Conservation (phyloP, 1,140 invertebrate genomes). For the Polypedilum vanderplanki region DNA sequence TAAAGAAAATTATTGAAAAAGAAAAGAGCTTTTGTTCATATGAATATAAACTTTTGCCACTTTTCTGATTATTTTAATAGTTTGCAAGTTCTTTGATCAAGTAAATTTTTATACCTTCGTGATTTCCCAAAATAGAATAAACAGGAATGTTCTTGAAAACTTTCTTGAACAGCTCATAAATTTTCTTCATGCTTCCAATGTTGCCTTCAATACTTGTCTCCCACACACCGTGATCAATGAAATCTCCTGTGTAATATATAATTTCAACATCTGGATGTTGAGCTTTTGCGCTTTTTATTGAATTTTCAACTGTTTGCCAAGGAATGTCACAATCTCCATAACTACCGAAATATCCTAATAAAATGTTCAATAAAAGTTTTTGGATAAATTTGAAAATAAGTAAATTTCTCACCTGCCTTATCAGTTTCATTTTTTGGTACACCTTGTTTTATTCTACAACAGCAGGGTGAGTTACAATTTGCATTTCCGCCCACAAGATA, state of each 20-base stretch:
- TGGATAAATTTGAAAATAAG: no score
- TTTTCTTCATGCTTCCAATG: slow-evolving; percentile 48
- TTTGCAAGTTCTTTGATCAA: no score
- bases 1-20: no score
- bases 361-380: no score
- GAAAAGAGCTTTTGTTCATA: no score
- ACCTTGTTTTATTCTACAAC: slow-evolving; percentile 49
- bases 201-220: slow-evolving; percentile 60
- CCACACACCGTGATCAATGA: slow-evolving; percentile 72
- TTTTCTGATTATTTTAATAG: background rate
- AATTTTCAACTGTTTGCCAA: slow-evolving; percentile 52
- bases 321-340: slow-evolving; percentile 63
- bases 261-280: slow-evolving; percentile 57
- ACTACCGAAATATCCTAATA: slow-evolving; percentile 68
- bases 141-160: slow-evolving; percentile 56
- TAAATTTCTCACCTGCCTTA: no score
- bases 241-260: slow-evolving; percentile 74
- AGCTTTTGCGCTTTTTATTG: slow-evolving; percentile 47
- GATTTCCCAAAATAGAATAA: slow-evolving; percentile 70
- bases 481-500: slow-evolving; percentile 59
- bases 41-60: no score
- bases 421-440: background rate
- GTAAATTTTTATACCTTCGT: slow-evolving; percentile 50
- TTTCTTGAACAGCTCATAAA: slow-evolving; percentile 49
- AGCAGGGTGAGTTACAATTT: slow-evolving; percentile 61